phyloP scores from a whole-genome alignment of 1,140 invertebrate genomes.

The Diploscapter pachys region DNA sequence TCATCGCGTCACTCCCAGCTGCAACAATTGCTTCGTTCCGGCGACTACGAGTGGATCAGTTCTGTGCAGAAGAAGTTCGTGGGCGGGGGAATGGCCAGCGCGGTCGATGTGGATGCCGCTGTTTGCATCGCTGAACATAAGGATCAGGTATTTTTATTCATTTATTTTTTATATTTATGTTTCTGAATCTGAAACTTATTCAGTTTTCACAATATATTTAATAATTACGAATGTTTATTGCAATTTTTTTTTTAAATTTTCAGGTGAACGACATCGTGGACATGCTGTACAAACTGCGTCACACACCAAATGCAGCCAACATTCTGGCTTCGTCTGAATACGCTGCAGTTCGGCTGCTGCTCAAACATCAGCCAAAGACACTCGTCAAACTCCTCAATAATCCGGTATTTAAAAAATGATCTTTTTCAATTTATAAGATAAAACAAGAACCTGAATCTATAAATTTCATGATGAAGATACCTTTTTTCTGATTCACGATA shows the following conservation, averaged over 20 bases:
- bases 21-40: slow-evolving; percentile 40
- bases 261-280: slow-evolving; percentile 47
- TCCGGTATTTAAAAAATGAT: slow-evolving; percentile 60
- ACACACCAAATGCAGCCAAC: slow-evolving; percentile 69
- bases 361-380: slow-evolving; percentile 67
- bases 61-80: slow-evolving; percentile 55
- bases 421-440: slow-evolving; percentile 1
- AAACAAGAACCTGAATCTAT: not conserved
- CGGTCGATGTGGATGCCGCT: slow-evolving; percentile 54
- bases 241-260: not conserved
- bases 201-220: too few species aligned
- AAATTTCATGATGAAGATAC: too few species aligned
- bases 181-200: too few species aligned
- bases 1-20: slow-evolving; percentile 37
- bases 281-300: slow-evolving; percentile 64
- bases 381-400: slow-evolving; percentile 74
- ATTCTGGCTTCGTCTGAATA: slow-evolving; percentile 76
- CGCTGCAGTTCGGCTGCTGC: slow-evolving; percentile 71
- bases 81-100: slow-evolving; percentile 50
- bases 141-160: slow-evolving; percentile 36
- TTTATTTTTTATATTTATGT: not conserved
- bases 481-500: not conserved
- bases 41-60: slow-evolving; percentile 54
- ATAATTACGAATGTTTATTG: too few species aligned
- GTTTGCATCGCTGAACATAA: slow-evolving; percentile 39